Evolutionary conservation across 2,113 vertebrate species (phyloP), one percentile per base, ranked within the genome.

Genomic region (Megaceryle maxima): DNA sequence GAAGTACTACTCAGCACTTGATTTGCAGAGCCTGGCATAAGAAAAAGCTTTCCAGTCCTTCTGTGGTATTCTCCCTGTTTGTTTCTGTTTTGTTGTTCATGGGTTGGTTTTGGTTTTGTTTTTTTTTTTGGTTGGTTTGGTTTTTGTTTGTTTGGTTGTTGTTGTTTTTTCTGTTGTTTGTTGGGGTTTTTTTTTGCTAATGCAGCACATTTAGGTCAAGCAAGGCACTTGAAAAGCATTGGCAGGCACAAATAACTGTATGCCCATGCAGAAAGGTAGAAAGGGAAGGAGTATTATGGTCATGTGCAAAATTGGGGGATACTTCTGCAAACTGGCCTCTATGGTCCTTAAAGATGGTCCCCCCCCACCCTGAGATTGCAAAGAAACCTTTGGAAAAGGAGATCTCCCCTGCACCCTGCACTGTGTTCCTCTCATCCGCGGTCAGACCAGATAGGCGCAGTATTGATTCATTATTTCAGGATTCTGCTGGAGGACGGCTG

Each of bases 381-480:
- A 96, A 91, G 78, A 91, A 80, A 55, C 39, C 84, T 92, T 56
- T 12, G 62, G 72, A 48, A 68, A 82, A 92, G 35, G 35, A 67
- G 55, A 83, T 69, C 17, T 44, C 5, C 25, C 63, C 67, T 50
- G 73, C 33, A 70, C 86, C 50, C 43, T 75, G 33, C 3, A 2
- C 33, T 70, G 18, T 25, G 11, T 82, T 90, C 74, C 74, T 94
- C 82, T 95, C 73, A 92, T 78, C 44, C 0, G 0, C 2, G 29
- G 91, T 68, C 88, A 92, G 97, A 90, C 53, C 88, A 92, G 87
- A 43, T 68, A 94, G 96, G 92, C 19, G 2, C 94, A 89, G 86
- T 97, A 98, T 97, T 84, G 97, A 98, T 97, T 95, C 88, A 78
- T 79, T 79, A 72, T 69, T 79, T 85, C 53, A 70, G 91, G 94